Evolutionary conservation across 2,113 vertebrate species (phyloP), one percentile per base, ranked within the genome.

Genomic region (Illadopsis cleaveri): DNA sequence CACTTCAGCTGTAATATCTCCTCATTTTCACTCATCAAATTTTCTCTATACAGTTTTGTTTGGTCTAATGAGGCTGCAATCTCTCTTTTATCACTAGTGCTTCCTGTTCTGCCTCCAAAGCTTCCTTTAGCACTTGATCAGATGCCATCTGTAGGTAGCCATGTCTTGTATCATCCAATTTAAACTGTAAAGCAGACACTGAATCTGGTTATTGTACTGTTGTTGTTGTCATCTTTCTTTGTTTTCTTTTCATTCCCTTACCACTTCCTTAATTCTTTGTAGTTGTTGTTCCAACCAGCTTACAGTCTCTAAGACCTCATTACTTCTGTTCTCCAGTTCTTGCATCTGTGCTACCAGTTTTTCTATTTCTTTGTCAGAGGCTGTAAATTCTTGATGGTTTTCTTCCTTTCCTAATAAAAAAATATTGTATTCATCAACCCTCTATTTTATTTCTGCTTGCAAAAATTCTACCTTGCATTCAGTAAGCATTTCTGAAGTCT

Each of bases 211-310:
- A 44, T 95, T 97, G 87, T 98, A 95, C 86, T 98, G 97, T 84
- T 98, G 98, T 76, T 99, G 97, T 95, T 98, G 97, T 40, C 99
- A 94, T 15, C 95, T 97, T 80, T 98, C 98, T 83, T 99, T 97
- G 65, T 99, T 99, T 97, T 98, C 97, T 94, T 96, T 94, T 91
- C 98, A 96, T 81, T 99, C 98, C 89, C 95, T 96, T 90, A 98
- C 95, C 15, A 78, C 94, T 82, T 97, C 94, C 80, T 95, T 98
- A 33, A 96, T 97, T 89, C 89, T 97, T 82, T 98, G 96, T 64
- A 98, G 89, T 42, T 99, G 98, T 82, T 98, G 96, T 86, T 98
- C 98, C 51, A 99, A 97, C 53, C 97, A 94, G 25, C 24, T 70
- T 47, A 94, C 37, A 13, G 94, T 91, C 47, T 96, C 88, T 9